Conservation (phyloP, 2,797 vertebrate species). For the Hippopotamyrus pictus region DNA sequence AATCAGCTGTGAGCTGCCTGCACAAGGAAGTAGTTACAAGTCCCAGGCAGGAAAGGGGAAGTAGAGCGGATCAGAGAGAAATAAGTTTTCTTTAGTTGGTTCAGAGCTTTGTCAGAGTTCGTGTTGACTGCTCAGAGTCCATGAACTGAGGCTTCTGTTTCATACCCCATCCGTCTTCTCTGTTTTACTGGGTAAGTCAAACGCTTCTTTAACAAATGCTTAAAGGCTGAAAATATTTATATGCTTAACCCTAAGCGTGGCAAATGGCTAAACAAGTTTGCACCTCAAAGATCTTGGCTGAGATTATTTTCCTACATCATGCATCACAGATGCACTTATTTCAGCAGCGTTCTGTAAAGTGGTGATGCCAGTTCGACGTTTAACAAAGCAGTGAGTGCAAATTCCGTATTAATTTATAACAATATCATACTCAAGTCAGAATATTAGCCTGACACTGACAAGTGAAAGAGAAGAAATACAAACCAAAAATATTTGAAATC, state of each 20-base stretch:
- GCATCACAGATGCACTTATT: neutral
- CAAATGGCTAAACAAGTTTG: neutral
- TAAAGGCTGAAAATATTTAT: neutral
- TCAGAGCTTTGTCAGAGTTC: slow-evolving; percentile 59
- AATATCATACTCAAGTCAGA: neutral
- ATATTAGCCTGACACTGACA: neutral
- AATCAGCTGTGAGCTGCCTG: slow-evolving; percentile 49
- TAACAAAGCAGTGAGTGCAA: neutral
- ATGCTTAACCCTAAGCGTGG: neutral
- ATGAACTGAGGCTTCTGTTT: slow-evolving; percentile 60
- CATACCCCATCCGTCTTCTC: slow-evolving; percentile 36
- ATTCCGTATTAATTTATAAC: neutral
- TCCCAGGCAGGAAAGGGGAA: slow-evolving; percentile 64
- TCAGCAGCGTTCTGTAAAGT: neutral
- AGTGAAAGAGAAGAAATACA: neutral
- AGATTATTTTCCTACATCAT: neutral
- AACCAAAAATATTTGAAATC: neutral
- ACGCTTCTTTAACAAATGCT: slow-evolving; percentile 22
- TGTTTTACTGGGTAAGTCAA: slow-evolving; percentile 60
- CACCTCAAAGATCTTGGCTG: neutral
- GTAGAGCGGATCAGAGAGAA: slow-evolving; percentile 38
- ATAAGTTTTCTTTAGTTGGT: slow-evolving; percentile 38
- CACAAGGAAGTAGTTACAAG: slow-evolving; percentile 69
- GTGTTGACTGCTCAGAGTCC: slow-evolving; percentile 88
- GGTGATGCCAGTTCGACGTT: neutral